Conservation (phyloP, 35 echinoderm and acorn worm species). For the Acanthaster planci region DNA sequence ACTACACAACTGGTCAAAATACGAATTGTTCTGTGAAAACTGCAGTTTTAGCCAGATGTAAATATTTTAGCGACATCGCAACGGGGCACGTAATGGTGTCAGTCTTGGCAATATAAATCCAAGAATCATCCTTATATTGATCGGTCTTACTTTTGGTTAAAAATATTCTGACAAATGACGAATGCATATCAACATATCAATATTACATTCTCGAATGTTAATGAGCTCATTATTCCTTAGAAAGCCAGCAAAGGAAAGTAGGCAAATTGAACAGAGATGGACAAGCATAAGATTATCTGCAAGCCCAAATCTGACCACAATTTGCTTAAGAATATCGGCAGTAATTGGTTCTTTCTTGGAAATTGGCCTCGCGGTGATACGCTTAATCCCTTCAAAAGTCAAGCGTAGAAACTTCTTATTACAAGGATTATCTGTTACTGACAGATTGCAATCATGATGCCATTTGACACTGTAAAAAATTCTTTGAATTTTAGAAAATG, state of each 20-base stretch:
- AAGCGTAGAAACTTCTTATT: slow-evolving; percentile 16
- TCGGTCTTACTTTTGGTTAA: slow-evolving; percentile 35
- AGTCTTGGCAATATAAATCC: no score
- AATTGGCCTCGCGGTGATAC: no score
- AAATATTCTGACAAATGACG: slow-evolving; percentile 10
- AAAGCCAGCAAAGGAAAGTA: no score
- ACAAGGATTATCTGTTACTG: background rate
- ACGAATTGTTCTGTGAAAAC: slow-evolving; percentile 4
- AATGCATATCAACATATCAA: slow-evolving; percentile 6
- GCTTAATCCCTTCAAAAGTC: no score
- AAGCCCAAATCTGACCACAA: slow-evolving; percentile 3
- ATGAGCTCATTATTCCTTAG: slow-evolving; percentile 24
- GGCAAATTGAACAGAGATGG: slow-evolving; percentile 2
- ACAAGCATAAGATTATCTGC: slow-evolving; percentile 18
- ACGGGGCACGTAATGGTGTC: slow-evolving; percentile 14
- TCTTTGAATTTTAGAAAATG: slow-evolving; percentile 23
- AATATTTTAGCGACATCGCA: background rate
- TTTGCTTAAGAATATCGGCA: background rate
- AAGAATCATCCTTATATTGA: no score
- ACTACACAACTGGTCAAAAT: slow-evolving; percentile 26
- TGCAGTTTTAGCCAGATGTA: background rate
- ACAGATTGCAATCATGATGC: background rate
- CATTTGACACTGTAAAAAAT: no score
- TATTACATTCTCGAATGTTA: slow-evolving; percentile 22
- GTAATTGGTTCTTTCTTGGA: no score